Evolutionary conservation across 2,888 invertebrate species (phyloP).

Genomic region (Melieria picta): DNA sequence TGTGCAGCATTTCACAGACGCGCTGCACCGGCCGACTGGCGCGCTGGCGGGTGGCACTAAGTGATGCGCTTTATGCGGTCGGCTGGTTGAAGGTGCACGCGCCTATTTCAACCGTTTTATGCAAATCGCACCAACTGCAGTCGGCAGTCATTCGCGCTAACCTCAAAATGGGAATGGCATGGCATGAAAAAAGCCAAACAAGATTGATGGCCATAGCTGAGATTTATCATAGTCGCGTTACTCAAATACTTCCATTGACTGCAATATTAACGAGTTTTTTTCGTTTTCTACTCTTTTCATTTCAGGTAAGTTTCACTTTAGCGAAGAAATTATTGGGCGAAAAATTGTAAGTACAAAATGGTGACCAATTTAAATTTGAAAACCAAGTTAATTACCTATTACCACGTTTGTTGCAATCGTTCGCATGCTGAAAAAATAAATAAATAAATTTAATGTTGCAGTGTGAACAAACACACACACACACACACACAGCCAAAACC

Average conservation of each 20-base stretch:
- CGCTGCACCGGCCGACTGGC: not conserved
- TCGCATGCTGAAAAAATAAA: not conserved
- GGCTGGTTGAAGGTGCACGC: not conserved
- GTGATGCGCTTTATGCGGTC: conserved; percentile 12
- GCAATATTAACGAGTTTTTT: no score
- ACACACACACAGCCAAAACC: no score
- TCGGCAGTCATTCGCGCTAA: no score
- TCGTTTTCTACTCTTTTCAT: not conserved
- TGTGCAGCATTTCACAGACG: conserved; percentile 19
- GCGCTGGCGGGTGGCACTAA: not conserved
- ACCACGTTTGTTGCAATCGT: no score
- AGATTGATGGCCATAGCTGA: no score
- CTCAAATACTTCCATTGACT: no score
- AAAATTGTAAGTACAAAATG: not conserved
- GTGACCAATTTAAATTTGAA: no score
- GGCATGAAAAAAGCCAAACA: no score
- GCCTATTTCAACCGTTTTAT: conserved; percentile 22
- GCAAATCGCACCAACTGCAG: conserved; percentile 31
- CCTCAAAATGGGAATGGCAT: no score
- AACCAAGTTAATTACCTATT: no score
- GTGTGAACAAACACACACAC: no score
- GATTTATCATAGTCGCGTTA: no score
- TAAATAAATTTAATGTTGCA: not conserved
- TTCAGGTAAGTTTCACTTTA: conserved; percentile 26
- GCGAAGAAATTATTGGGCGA: not conserved